These are phyloP conservation scores for Sycophaga agraensis DNA, from an alignment of 1,140 invertebrate species.

Conservation along the genomic window DNA sequence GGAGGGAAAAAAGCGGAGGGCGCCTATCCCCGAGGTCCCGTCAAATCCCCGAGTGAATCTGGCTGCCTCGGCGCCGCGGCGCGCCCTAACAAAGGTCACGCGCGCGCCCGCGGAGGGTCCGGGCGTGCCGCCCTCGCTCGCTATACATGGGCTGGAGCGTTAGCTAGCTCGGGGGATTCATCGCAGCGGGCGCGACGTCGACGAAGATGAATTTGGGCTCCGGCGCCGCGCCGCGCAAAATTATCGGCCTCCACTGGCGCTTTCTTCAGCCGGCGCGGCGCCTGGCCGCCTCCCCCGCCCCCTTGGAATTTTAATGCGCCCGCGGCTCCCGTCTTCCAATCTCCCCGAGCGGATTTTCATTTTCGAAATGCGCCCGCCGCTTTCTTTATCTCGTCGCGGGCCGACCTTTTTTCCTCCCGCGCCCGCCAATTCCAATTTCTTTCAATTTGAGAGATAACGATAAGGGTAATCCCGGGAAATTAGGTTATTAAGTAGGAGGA, in stretches of 20 bases:
- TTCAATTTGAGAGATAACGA: conserved; percentile 3
- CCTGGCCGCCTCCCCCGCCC: not conserved
- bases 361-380: not conserved
- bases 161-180: not conserved
- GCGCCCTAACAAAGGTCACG: too few species aligned
- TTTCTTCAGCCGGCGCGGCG: too few species aligned
- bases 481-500: conserved; percentile 17
- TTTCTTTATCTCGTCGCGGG: not conserved
- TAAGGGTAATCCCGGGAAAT: conserved; percentile 5
- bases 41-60: too few species aligned
- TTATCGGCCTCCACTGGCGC: too few species aligned
- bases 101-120: too few species aligned
- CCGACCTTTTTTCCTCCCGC: not conserved
- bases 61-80: too few species aligned
- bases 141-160: too few species aligned
- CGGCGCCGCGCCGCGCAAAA: not conserved
- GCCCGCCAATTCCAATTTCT: not conserved
- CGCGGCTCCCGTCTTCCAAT: not conserved
- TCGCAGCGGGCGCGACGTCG: conserved; percentile 3
- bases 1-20: too few species aligned
- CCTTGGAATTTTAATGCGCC: conserved; percentile 9
- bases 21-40: too few species aligned
- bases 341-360: not conserved
- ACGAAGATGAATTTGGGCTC: too few species aligned
- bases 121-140: not conserved